These are phyloP conservation scores for Oryzias javanicus DNA, from an alignment of 2,113 vertebrate species.

Conservation along the genomic window DNA sequence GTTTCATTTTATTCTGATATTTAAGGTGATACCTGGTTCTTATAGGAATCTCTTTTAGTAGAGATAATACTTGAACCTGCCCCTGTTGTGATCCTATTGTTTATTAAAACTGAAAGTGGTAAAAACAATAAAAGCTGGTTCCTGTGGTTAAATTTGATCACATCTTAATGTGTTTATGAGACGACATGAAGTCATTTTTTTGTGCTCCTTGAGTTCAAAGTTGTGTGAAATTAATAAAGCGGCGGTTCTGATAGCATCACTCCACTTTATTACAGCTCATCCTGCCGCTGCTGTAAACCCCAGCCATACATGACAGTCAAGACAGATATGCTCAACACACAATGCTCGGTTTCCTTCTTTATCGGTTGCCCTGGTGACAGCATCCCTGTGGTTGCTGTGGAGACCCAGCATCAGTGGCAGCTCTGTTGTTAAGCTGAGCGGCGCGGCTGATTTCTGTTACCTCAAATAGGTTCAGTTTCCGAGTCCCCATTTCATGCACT, in stretches of 20 bases:
- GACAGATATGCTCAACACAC: constrained; percentile 18
- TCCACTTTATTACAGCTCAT: neutral
- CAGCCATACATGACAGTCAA: constrained; percentile 1
- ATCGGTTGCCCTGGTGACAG: constrained; percentile 60
- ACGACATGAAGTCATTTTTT: constrained; percentile 14
- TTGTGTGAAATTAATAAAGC: constrained; percentile 14
- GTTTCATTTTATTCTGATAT: constrained; percentile 25
- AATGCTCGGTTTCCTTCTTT: constrained; percentile 40
- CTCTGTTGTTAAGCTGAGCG: constrained; percentile 38
- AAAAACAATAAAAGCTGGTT: neutral
- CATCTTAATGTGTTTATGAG: too few species aligned
- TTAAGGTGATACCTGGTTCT: constrained; percentile 15
- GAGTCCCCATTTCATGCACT: constrained; percentile 2
- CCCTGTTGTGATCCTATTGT: neutral
- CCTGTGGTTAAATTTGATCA: constrained; percentile 6
- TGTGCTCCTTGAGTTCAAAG: neutral
- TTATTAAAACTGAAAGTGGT: neutral
- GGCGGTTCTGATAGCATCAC: constrained; percentile 17
- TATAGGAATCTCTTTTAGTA: constrained; percentile 21
- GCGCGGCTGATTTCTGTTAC: constrained; percentile 35
- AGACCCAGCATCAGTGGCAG: constrained; percentile 44
- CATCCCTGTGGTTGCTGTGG: constrained; percentile 58
- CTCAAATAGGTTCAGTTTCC: constrained; percentile 38
- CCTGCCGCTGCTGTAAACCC: neutral
- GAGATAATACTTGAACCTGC: neutral